phyloP scores from a whole-genome alignment of 2,797 vertebrate species.

The Thripadectes ignobilis region DNA sequence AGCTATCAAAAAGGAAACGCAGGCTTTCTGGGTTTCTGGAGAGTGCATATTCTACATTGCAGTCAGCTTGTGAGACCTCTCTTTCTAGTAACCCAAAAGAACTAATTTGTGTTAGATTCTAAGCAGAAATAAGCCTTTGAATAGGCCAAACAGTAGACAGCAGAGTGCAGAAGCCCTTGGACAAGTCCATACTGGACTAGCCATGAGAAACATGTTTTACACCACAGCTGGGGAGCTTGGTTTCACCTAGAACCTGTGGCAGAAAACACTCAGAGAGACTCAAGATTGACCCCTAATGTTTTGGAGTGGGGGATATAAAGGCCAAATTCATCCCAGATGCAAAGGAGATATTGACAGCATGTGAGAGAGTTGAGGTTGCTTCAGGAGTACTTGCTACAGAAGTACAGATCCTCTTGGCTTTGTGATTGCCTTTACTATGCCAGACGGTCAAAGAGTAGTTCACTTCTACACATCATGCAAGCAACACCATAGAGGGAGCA shows the following conservation, averaged over 20 bases:
- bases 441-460: background rate
- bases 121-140: background rate
- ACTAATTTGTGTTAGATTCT: background rate
- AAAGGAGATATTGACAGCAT: background rate
- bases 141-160: background rate
- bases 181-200: background rate
- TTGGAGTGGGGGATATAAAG: background rate
- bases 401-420: background rate
- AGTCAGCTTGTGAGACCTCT: background rate
- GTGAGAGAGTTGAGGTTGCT: background rate
- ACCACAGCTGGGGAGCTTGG: too few species aligned
- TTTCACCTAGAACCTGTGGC: background rate
- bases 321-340: background rate
- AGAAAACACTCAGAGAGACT: background rate
- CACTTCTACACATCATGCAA: too few species aligned
- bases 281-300: rapidly evolving
- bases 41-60: background rate
- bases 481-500: background rate
- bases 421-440: background rate
- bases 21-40: background rate
- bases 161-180: background rate
- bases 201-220: background rate
- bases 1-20: background rate
- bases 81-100: background rate
- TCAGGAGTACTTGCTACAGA: background rate